Conservation (phyloP, 2,797 vertebrate species). For the Cheirogaleus major region DNA sequence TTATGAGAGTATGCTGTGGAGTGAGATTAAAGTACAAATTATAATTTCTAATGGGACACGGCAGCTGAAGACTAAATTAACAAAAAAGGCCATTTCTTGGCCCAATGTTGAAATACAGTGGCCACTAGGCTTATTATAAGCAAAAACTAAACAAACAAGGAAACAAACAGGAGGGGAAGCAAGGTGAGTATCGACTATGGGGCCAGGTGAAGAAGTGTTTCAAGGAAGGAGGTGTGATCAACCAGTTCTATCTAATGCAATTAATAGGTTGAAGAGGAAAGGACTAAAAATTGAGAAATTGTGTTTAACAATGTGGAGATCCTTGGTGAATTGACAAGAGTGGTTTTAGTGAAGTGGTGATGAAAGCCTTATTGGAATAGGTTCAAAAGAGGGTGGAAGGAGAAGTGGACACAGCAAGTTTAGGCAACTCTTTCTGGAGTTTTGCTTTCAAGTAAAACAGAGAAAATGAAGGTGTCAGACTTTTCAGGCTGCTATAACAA, state of each 20-base stretch:
- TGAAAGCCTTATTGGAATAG: background rate
- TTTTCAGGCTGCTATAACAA: background rate
- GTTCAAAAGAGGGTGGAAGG: background rate
- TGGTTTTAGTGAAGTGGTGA: background rate
- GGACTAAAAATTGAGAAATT: background rate
- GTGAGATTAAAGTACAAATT: constrained; percentile 30
- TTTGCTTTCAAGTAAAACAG: background rate
- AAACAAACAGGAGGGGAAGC: background rate
- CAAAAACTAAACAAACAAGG: background rate
- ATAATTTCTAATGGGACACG: background rate
- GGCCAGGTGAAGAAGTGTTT: background rate
- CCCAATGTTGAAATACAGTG: background rate
- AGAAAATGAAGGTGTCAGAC: background rate
- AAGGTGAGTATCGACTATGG: background rate
- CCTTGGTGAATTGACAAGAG: background rate
- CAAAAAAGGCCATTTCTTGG: background rate
- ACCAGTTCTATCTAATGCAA: background rate
- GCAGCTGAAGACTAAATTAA: background rate
- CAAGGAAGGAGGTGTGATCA: background rate
- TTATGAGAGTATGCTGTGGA: background rate
- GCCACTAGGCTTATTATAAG: background rate
- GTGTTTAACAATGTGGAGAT: background rate
- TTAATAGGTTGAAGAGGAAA: background rate
- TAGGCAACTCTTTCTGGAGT: background rate
- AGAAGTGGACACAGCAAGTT: background rate